Conservation (phyloP, 2,888 invertebrate genomes). For the Scaptomyza flava region DNA sequence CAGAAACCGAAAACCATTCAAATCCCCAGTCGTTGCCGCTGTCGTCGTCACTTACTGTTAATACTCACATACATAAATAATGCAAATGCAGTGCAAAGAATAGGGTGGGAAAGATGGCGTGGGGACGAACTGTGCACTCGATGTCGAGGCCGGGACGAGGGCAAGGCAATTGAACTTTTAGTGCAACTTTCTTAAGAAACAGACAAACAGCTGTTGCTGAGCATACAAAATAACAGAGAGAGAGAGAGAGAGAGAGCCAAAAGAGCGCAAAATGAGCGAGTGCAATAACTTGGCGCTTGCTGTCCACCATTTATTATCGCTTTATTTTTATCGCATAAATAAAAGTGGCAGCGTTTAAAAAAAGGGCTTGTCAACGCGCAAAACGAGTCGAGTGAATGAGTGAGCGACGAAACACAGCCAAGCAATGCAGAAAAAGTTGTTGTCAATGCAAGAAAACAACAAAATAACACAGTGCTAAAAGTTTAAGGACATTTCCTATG, state of each 20-base stretch:
- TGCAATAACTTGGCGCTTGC: constrained; percentile 76
- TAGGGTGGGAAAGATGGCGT: constrained; percentile 7
- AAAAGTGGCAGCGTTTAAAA: constrained; percentile 68
- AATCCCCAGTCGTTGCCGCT: constrained; percentile 27
- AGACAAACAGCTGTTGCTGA: constrained; percentile 68
- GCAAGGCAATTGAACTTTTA: constrained; percentile 76
- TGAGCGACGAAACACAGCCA: constrained; percentile 1
- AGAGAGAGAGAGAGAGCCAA: constrained; percentile 1
- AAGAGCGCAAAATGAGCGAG: constrained; percentile 37
- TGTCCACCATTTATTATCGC: constrained; percentile 75
- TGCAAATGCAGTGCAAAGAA: constrained; percentile 63
- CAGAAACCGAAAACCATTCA: constrained; percentile 39
- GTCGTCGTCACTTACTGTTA: constrained; percentile 43
- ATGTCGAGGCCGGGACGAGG: constrained; percentile 42
- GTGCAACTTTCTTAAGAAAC: constrained; percentile 69
- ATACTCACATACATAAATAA: constrained; percentile 58
- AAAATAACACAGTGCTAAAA: constrained; percentile 43
- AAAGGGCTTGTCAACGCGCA: constrained; percentile 73
- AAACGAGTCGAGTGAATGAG: constrained; percentile 37
- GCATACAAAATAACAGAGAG: constrained; percentile 1
- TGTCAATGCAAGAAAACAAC: constrained; percentile 20
- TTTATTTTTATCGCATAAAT: constrained; percentile 80
- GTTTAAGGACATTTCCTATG: constrained; percentile 72
- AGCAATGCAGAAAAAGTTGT: constrained; percentile 34
- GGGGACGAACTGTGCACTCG: constrained; percentile 16